Base-by-base conservation (phyloP, 2,888 invertebrate genomes). In the Rotaria sp. region DNA sequence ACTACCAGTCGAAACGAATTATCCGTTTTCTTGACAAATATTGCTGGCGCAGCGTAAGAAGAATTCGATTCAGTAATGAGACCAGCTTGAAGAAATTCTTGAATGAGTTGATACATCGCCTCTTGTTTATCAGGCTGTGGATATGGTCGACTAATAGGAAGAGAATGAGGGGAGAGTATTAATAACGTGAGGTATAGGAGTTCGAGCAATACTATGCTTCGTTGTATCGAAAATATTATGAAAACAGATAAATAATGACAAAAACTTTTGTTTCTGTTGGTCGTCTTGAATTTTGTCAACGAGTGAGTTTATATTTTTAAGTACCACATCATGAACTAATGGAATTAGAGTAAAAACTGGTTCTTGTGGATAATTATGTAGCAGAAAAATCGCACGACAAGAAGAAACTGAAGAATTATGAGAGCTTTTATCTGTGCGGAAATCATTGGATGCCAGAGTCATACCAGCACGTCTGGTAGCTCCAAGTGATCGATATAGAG, bases 241-340 rank as follows among this genome's bases (percentile, higher is more conserved):
- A n/a, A 57, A 57, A 24, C 2, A 0, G 10, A n/a, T 0, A 10
- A 57, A 10, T 10, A 57, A 8, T 57, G n/a, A 26, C 10, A 4
- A n/a, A 1, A 57, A 18, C 1, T 57, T 3, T n/a, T 3, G 1
- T n/a, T n/a, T 26, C 0, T n/a, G 1, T 57, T 57, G 1, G 0
- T 1, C 2, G 26, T 57, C 11, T 26, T 24, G 10, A 7, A n/a
- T 26, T 0, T 26, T 13, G 1, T 26, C 13, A 26, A 57, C 26
- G 8, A 57, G 11, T 11, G 7, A 11, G 21, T 57, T 24, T n/a
- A 24, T 5, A 57, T 57, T n/a, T n/a, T n/a, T n/a, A n/a, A n/a
- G n/a, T n/a, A n/a, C n/a, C n/a, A 24, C 10, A 10, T 8, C 10
- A 8, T 45, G 45, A 10, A n/a, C n/a, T 45, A 45, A 45, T 10